Conservation (phyloP, 2,113 vertebrate species). For the Ciconia boyciana region DNA sequence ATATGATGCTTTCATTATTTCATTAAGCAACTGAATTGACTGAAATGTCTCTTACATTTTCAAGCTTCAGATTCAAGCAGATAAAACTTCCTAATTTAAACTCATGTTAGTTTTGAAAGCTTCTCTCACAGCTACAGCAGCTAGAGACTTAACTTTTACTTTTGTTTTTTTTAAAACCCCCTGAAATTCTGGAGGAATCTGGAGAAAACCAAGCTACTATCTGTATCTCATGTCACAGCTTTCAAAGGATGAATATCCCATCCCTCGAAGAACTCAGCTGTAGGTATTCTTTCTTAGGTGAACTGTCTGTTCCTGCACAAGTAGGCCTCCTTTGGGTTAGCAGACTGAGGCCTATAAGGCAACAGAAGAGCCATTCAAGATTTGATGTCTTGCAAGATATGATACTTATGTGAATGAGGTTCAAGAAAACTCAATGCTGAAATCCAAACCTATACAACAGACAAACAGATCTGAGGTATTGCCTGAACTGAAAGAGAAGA, state of each 20-base stretch:
- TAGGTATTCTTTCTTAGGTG: not conserved
- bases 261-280: not conserved
- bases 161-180: not conserved
- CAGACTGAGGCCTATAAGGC: not conserved
- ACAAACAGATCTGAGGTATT: not conserved
- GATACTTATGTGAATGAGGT: not conserved
- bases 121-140: not conserved
- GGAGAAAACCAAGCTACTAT: not conserved
- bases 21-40: constrained; percentile 25
- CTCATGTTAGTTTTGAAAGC: not conserved
- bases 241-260: not conserved
- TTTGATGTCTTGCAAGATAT: not conserved
- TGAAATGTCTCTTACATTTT: not conserved
- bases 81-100: constrained; percentile 32
- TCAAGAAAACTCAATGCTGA: not conserved
- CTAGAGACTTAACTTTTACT: not conserved
- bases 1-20: constrained; percentile 32
- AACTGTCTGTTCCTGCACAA: not conserved
- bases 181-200: not conserved
- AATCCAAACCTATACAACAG: not conserved
- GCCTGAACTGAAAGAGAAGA: not conserved
- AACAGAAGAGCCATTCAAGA: not conserved
- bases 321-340: not conserved
- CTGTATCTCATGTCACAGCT: not conserved
- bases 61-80: constrained; percentile 6